Evolutionary conservation across 2,797 vertebrate species (phyloP), one percentile per base, ranked within the genome.

Genomic region (Microctenopoma lineatum): DNA sequence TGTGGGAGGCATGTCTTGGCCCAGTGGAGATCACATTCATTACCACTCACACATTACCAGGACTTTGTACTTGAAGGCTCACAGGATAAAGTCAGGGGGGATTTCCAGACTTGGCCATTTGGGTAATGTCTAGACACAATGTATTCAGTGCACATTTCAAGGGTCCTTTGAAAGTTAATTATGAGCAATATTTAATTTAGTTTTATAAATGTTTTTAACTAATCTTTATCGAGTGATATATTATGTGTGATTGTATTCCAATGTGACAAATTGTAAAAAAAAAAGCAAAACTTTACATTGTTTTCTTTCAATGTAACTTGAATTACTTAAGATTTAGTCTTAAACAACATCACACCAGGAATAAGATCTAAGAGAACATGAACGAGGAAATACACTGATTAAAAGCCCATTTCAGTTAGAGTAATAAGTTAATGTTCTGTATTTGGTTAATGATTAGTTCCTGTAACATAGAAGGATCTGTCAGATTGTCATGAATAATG

Each of bases 401-500:
- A 82, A 79, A 78, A 70, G 41, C 53, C 11, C 42, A 56, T 70
- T 82, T 85, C 70, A 69, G 66, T 72, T 70, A 62, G 74, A 89
- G 87, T 85, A 78, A 80, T 73, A 68, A 52, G 71, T 84, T 58
- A 80, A 86, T 82, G 72, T 75, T 72, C n/a, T 66, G 51, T 81
- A 77, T 89, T 79, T 82, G 64, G 70, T 71, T 86, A 77, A 86
- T 87, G 89, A 90, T 93, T 81, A 82, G 79, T 85, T 73, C 62
- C 79, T 65, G 47, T 76, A 75, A 73, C 66, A 74, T 62, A 58
- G 58, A 67, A 66, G 69, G 65, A 74, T 78, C 68, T 85, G 79
- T 92, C 83, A 85, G 81, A 79, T 89, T 77, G 61, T 81, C 83
- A 86, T 93, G 85, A 90, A 91, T 93, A 90, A 93, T 89, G 87